Evolutionary conservation across 1,140 invertebrate species (phyloP), one percentile per base, ranked within the genome.

Genomic region (Drosophila micromelanica): DNA sequence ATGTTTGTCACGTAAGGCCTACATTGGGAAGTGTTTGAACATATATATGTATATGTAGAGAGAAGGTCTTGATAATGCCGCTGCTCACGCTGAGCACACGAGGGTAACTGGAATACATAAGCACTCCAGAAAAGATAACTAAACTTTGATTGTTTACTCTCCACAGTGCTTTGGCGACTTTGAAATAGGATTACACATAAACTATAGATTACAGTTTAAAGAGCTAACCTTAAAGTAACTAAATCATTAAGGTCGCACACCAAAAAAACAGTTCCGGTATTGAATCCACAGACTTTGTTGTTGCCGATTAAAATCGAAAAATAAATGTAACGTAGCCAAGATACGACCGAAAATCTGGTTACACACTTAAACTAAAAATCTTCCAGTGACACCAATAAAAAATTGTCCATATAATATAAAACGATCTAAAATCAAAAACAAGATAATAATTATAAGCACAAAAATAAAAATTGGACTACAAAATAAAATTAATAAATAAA

Each of bases 11-110:
- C 63, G 43, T 55, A 48, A 20, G 23, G 20, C n/a, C 12, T 13
- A 30, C 37, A 3, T 5, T n/a, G 9, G 20, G 17, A 17, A 11
- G 3, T 27, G 17, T 48, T 12, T 27, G 38, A 8, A 61, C 23
- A 9, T 51, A 15, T 32, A 5, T 17, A 17, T 17, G 17, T 17
- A 17, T 17, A 17, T 17, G 2, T 17, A 17, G 17, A 17, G 27
- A 37, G 43, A 38, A 49, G 68, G 43, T 42, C 30, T 38, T 37
- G 61, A 71, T 64, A 71, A 64, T 35, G 13, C 27, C 7, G 3
- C 35, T 48, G 37, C 17, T 56, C 68, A 38, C 42, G 68, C 52
- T 71, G 68, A 20, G 68, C 35, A 4, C 38, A 71, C 37, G 35
- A 23, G 45, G 35, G 8, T 27, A 20, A 64, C 46, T 35, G 30